Conservation (phyloP, 2,797 vertebrate genomes). For the Galagoides demidoff region DNA sequence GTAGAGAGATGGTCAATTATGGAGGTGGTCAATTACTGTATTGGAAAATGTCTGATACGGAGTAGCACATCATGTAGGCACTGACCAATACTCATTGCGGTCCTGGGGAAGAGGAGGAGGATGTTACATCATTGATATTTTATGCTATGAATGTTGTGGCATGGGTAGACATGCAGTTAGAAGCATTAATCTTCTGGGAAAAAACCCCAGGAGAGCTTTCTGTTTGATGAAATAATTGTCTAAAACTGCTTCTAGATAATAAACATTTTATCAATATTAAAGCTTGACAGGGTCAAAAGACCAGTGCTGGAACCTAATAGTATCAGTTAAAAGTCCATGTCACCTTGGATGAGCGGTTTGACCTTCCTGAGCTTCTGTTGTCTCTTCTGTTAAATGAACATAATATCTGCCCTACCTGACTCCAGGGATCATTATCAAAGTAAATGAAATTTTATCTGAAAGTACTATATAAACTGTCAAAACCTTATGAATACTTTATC, state of each 20-base stretch:
- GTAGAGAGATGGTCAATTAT: no score
- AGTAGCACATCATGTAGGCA: not conserved
- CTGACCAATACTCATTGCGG: not conserved
- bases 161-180: not conserved
- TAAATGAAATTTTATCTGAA: slow-evolving; percentile 34
- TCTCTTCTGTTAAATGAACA: not conserved
- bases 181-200: not conserved
- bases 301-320: not conserved
- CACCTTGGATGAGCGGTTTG: not conserved
- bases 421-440: not conserved
- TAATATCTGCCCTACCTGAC: not conserved
- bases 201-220: not conserved
- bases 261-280: slow-evolving; percentile 53
- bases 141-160: not conserved
- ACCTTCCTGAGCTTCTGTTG: not conserved
- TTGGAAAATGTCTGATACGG: not conserved
- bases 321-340: slow-evolving; percentile 34
- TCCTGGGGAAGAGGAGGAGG: not conserved
- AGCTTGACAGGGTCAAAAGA: slow-evolving; percentile 20
- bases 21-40: no score
- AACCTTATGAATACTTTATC: not conserved
- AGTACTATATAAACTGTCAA: not conserved
- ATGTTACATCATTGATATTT: not conserved
- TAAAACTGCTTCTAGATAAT: not conserved
- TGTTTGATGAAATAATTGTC: slow-evolving; percentile 41